Evolutionary conservation across 1,140 invertebrate genomes (phyloP).

Genomic region (Drosophila mojavensis): DNA sequence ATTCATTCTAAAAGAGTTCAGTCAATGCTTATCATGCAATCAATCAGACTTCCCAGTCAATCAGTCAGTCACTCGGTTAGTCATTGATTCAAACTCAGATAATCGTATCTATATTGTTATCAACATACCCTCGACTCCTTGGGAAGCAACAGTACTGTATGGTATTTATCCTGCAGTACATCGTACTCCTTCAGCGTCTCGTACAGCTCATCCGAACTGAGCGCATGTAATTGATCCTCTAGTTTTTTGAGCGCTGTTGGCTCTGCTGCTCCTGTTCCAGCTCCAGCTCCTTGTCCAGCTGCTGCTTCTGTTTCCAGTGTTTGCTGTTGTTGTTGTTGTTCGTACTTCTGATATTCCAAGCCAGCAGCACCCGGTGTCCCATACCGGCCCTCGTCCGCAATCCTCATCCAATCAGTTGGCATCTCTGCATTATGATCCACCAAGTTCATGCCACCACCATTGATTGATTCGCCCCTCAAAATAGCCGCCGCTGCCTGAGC

Average conservation of each 20-base stretch:
- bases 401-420: slow-evolving; percentile 83
- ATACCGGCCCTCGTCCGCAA: slow-evolving; percentile 84
- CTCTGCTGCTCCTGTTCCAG: slow-evolving; percentile 47
- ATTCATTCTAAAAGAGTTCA: too few species aligned
- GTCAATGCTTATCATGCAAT: too few species aligned
- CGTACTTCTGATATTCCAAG: slow-evolving; percentile 83
- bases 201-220: slow-evolving; percentile 85
- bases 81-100: too few species aligned
- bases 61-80: not conserved
- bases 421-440: slow-evolving; percentile 71
- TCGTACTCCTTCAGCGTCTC: slow-evolving; percentile 88
- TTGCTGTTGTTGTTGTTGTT: slow-evolving; percentile 71
- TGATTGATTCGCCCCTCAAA: slow-evolving; percentile 43
- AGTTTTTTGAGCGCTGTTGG: slow-evolving; percentile 57
- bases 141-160: slow-evolving; percentile 88
- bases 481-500: slow-evolving; percentile 66
- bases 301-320: slow-evolving; percentile 55
- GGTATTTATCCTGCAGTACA: slow-evolving; percentile 88
- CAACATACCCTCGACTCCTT: slow-evolving; percentile 85
- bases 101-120: not conserved
- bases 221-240: slow-evolving; percentile 68
- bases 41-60: not conserved
- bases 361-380: slow-evolving; percentile 84
- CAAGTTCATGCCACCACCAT: slow-evolving; percentile 53
- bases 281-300: slow-evolving; percentile 39